phyloP scores from a whole-genome alignment of 2,888 invertebrate genomes.

The Suillia variegata region DNA sequence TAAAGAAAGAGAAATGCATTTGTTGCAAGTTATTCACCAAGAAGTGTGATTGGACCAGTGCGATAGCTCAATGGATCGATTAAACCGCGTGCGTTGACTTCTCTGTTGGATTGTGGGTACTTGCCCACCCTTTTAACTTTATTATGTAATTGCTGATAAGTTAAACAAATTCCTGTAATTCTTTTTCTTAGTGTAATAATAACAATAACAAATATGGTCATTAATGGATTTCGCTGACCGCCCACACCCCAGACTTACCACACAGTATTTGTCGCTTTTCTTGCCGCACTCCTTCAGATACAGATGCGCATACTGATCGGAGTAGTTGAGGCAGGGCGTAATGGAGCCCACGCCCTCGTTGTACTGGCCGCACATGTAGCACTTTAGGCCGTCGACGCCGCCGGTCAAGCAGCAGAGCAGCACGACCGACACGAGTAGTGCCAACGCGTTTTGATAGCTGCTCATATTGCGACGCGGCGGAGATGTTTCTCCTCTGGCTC shows the following conservation, averaged over 20 bases:
- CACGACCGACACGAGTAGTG: slow-evolving; percentile 45
- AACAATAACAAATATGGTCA: background rate
- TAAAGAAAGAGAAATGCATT: too few relatives aligned
- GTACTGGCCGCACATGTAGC: slow-evolving; percentile 83
- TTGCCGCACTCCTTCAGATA: slow-evolving; percentile 73
- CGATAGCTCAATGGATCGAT: too few relatives aligned
- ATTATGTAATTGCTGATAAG: too few relatives aligned
- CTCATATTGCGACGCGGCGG: slow-evolving; percentile 22
- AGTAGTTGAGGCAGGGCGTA: slow-evolving; percentile 80
- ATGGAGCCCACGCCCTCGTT: slow-evolving; percentile 86
- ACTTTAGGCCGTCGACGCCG: slow-evolving; percentile 62
- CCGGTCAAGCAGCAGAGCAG: slow-evolving; percentile 46
- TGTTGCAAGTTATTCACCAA: too few relatives aligned
- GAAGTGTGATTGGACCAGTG: too few relatives aligned
- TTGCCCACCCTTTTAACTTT: too few relatives aligned
- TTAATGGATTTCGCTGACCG: too few relatives aligned
- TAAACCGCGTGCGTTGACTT: too few relatives aligned
- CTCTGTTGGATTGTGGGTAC: too few relatives aligned
- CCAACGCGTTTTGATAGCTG: slow-evolving; percentile 38
- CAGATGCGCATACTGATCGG: slow-evolving; percentile 68
- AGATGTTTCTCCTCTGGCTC: background rate
- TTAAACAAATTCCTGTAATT: too few relatives aligned
- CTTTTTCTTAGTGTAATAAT: background rate
- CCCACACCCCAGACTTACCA: too few relatives aligned
- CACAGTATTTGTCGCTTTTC: slow-evolving; percentile 70